Conservation (phyloP, 1,140 invertebrate genomes). For the Nomia melanderi region DNA sequence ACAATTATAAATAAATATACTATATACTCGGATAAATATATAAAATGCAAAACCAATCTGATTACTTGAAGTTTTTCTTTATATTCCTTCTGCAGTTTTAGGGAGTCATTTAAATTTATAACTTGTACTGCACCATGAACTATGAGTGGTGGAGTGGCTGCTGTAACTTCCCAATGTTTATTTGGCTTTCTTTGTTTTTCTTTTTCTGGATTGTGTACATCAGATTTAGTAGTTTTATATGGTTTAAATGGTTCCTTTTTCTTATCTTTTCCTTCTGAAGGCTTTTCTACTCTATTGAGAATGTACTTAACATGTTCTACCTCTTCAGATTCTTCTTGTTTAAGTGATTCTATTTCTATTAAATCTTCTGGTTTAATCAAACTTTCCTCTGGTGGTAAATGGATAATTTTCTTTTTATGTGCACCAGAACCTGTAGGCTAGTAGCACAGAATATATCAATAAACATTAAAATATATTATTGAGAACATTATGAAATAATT, state of each 20-base stretch:
- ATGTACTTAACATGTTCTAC: slow-evolving; percentile 83
- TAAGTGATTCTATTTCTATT: slow-evolving; percentile 80
- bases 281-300: slow-evolving; percentile 82
- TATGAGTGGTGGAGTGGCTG: slow-evolving; percentile 83
- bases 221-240: slow-evolving; percentile 84
- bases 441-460: slow-evolving; percentile 31
- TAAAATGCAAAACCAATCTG: not conserved
- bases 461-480: slow-evolving; percentile 11
- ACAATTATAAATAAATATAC: not conserved
- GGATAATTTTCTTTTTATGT: slow-evolving; percentile 83
- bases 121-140: slow-evolving; percentile 82
- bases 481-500: slow-evolving; percentile 1
- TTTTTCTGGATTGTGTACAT: slow-evolving; percentile 84
- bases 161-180: slow-evolving; percentile 86
- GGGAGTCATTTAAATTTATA: slow-evolving; percentile 82
- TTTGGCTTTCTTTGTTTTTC: slow-evolving; percentile 82
- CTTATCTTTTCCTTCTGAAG: slow-evolving; percentile 71
- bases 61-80: slow-evolving; percentile 75
- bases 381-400: slow-evolving; percentile 80
- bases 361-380: slow-evolving; percentile 85
- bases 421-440: slow-evolving; percentile 80
- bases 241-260: slow-evolving; percentile 82
- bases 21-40: not conserved
- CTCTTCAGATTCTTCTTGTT: slow-evolving; percentile 51
- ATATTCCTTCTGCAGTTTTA: slow-evolving; percentile 82